Base-by-base conservation (phyloP, 2,113 vertebrate genomes). In the Talpa occidentalis region DNA sequence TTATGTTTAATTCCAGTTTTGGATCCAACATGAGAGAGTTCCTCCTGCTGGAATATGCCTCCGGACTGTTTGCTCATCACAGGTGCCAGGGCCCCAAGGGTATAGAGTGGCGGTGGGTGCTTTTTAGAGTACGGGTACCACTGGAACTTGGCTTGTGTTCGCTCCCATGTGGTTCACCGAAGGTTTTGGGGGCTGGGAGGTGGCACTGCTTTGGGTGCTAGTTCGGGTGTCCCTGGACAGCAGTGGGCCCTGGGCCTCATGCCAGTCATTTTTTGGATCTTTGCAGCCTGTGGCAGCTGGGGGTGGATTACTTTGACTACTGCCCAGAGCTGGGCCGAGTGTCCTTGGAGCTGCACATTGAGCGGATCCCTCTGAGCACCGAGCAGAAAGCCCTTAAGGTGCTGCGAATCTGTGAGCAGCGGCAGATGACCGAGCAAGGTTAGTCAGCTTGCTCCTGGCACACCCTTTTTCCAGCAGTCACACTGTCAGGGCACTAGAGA, bases 391-490 rank as follows among this genome's bases (percentile, higher is more conserved):
- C 99, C 24, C 98, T 99, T 11, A 99, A 99, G 94, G 99, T 99
- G 97, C 98, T 99, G 70, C 98, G 99, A 80, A 99, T 99, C 96
- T 99, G 99, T 19, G 99, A 99, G 97, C 98, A 99, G 98, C 98
- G 99, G 92, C 99, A 99, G 97, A 99, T 99, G 99, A 98, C 98
- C 0, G 99, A 99, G 76, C 99, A 99, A 99, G 99, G 99, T 99
- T 83, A 96, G 66, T 1, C 0, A 10, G 30, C 12, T 8, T 67
- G 7, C 54, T 73, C 64, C 60, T 24, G 8, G n/a, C 26, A 42
- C n/a, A n/a, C n/a, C n/a, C 52, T 1, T 44, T 54, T 52, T 24
- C 82, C 47, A 37, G 19, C 64, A 24, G 32, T 32, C 37, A 15
- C 0, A 26, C 59, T 10, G 5, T 6, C 59, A 21, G n/a, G n/a